phyloP scores from a whole-genome alignment of 2,888 invertebrate genomes.

The Dichetophora obliterata region DNA sequence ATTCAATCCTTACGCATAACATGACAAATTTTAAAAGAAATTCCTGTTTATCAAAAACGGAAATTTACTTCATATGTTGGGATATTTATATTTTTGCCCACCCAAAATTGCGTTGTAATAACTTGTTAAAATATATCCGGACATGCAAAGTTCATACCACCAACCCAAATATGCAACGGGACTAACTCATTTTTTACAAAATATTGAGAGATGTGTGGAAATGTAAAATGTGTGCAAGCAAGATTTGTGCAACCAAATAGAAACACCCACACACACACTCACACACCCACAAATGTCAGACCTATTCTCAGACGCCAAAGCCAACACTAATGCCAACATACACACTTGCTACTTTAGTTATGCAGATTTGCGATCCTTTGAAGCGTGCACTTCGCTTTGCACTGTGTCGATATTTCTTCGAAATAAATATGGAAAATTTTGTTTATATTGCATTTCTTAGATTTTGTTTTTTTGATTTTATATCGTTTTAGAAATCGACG shows the following conservation, averaged over 20 bases:
- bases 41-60: no score
- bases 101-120: background rate
- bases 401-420: slow-evolving; percentile 13
- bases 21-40: no score
- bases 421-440: slow-evolving; percentile 30
- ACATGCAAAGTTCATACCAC: background rate
- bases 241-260: slow-evolving; percentile 8
- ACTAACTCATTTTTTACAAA: background rate
- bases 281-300: slow-evolving; percentile 15
- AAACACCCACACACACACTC: slow-evolving; percentile 5
- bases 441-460: slow-evolving; percentile 36
- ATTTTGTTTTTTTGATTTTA: slow-evolving; percentile 10
- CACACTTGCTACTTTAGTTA: slow-evolving; percentile 12
- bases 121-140: slow-evolving; percentile 7
- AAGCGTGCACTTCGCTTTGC: slow-evolving; percentile 30
- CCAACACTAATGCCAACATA: slow-evolving; percentile 11
- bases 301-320: slow-evolving; percentile 2
- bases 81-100: no score
- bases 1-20: background rate
- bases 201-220: background rate
- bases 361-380: slow-evolving; percentile 28
- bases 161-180: background rate
- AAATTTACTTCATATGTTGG: no score
- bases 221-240: background rate
- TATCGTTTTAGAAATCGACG: background rate